These are phyloP conservation scores for Loris lydekkerianus DNA, from an alignment of 2,797 vertebrate genomes.

Conservation along the genomic window DNA sequence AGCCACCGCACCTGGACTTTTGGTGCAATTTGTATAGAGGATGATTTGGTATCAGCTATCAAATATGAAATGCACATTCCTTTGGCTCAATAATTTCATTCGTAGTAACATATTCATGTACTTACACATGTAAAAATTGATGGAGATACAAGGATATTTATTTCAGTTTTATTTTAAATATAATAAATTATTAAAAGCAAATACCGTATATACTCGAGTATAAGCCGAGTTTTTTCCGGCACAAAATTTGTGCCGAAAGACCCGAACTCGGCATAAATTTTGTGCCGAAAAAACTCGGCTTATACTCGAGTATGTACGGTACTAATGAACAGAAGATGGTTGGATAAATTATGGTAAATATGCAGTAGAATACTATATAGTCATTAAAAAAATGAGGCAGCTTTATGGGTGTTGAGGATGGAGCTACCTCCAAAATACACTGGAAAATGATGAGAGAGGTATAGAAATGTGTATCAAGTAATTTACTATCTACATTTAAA, in stretches of 20 bases:
- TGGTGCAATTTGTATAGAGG: background rate
- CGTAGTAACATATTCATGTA: background rate
- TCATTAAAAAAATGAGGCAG: constrained; percentile 24
- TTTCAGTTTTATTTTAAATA: constrained; percentile 24
- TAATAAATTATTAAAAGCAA: constrained; percentile 44
- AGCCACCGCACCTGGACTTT: no score
- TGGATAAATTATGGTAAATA: background rate
- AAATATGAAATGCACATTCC: constrained; percentile 17
- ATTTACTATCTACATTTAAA: background rate
- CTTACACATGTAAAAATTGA: background rate
- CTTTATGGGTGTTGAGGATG: background rate
- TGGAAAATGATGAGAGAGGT: background rate
- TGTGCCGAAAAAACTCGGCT: no score
- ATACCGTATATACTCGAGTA: background rate
- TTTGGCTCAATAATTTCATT: constrained; percentile 8
- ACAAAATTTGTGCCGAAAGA: no score
- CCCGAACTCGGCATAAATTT: no score
- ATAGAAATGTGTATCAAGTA: background rate
- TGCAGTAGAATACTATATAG: background rate
- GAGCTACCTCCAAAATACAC: background rate
- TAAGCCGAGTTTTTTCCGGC: no score
- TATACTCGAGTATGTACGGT: no score
- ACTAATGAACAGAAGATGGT: background rate
- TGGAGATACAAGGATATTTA: background rate
- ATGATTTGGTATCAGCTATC: background rate